A percentile compares a stretch with the other conserved stretches of the same genome.
Conservation (phyloP, 2,888 invertebrate genomes). For the Oligia latruncula region DNA sequence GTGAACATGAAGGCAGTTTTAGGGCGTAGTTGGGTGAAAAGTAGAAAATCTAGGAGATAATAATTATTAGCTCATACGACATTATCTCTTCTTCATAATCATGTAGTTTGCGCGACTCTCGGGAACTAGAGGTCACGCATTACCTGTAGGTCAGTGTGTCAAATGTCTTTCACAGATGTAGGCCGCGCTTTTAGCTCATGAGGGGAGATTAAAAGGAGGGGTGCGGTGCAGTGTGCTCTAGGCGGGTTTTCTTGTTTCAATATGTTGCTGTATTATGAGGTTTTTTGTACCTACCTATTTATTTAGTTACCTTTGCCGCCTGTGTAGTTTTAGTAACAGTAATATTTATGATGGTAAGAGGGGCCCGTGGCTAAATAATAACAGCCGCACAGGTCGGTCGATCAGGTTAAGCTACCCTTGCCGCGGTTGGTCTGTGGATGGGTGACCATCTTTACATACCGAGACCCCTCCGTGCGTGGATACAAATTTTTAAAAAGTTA, state of each 20-base stretch:
- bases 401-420: no score
- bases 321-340: not conserved
- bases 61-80: not conserved
- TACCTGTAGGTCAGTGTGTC: slow-evolving; percentile 61
- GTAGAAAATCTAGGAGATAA: not conserved
- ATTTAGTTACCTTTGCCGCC: not conserved
- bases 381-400: no score
- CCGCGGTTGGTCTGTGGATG: no score
- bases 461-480: no score
- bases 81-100: slow-evolving; percentile 1
- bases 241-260: slow-evolving; percentile 28
- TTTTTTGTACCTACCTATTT: not conserved
- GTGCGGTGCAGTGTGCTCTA: slow-evolving; percentile 1
- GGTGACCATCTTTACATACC: no score
- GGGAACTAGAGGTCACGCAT: slow-evolving; percentile 39
- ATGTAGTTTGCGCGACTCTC: slow-evolving; percentile 4
- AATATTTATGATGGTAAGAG: no score
- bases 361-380: no score
- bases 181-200: slow-evolving; percentile 62
- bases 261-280: slow-evolving; percentile 19
- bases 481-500: no score
- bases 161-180: slow-evolving; percentile 61
- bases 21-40: not conserved
- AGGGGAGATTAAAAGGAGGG: slow-evolving; percentile 54
- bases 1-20: not conserved